Evolutionary conservation across 2,888 invertebrate species (phyloP), one percentile per base, ranked within the genome.

Genomic region (Apeira syringaria): DNA sequence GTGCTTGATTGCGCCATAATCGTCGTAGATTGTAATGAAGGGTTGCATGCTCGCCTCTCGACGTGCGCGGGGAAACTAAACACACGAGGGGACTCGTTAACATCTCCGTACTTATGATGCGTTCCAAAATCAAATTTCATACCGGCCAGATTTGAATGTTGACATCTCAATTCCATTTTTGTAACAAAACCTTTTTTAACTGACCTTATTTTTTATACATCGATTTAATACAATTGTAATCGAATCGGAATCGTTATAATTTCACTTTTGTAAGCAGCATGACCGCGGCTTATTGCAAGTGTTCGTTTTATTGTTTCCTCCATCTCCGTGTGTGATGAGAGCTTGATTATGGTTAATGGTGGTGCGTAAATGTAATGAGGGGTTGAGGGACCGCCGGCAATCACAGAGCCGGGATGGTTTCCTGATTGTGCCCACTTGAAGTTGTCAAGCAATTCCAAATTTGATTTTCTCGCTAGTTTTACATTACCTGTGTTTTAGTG

Each of bases 1-100:
- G 81, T 73, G 77, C 72, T 80, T 86, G 85, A 87, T 87, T 85
- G 78, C 84, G 68, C 77, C 75, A 77, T 87, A 85, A 87, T 82
- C 76, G 80, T 68, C 74, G 75, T 74, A 77, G 75, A 74, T 74
- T 66, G 73, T 85, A 84, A 85, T 85, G 81, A 85, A 84, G 87
- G 85, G 88, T 84, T 86, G 84, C 80, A 81, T 75, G 81, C 83
- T 73, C 66, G 47, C 54, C 64, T 63, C 66, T 64, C 53, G 62
- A 60, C 75, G 76, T 78, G 78, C 78, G 76, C 77, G 70, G 75
- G 80, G 82, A 69, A 74, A 79, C 77, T 76, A 74, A 80, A 77
- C 60, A 64, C 66, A 61, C 67, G 71, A 76, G 78, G 82, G 82
- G 61, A 70, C 69, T 74, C 64, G 60, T 59, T 66, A 76, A 77